Base-by-base conservation (phyloP, 2,888 invertebrate genomes). In the Folsomia candida region DNA sequence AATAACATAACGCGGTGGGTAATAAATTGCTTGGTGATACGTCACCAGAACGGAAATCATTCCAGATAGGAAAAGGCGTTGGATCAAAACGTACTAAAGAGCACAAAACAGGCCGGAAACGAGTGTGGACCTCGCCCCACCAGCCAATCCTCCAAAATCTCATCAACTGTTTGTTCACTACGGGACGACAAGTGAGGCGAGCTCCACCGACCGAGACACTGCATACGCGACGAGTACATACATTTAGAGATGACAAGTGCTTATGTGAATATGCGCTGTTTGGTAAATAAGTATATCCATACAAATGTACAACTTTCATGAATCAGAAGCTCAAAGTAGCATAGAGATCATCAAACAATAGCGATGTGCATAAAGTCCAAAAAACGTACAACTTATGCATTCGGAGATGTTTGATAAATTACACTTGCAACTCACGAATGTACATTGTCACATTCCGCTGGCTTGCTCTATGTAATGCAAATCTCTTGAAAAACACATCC, bases 11-110 rank as follows among this genome's bases (percentile, higher is more conserved):
- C n/a, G 54, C 54, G 54, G 54, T 54, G 14, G 51, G 37, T 64
- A 47, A 64, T 62, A 62, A 62, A 62, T 27, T 62, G 63, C 24
- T 29, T 64, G 63, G 51, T 64, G 51, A 51, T 51, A 64, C 51
- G 25, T 37, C 29, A 64, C 22, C 47, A 47, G 63, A 3, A 51
- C 37, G 63, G 63, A 64, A 64, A 64, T 64, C 63, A 51, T 64
- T 64, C 63, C 63, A 64, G 63, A 37, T 64, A 64, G 63, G 63
- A 64, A 64, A 64, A 64, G 63, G 63, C 63, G 63, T 64, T 51
- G 63, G 22, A 51, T 64, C 22, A 26, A 60, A 26, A 26, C 27
- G 6, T 18, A 37, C 3, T 22, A 11, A 64, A 64, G 18, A 29
- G 26, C 37, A 51, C 63, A 51, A 62, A 62, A 62, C 28, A 62